phyloP scores from a whole-genome alignment of 2,113 vertebrate genomes.

The Catagonus wagneri region DNA sequence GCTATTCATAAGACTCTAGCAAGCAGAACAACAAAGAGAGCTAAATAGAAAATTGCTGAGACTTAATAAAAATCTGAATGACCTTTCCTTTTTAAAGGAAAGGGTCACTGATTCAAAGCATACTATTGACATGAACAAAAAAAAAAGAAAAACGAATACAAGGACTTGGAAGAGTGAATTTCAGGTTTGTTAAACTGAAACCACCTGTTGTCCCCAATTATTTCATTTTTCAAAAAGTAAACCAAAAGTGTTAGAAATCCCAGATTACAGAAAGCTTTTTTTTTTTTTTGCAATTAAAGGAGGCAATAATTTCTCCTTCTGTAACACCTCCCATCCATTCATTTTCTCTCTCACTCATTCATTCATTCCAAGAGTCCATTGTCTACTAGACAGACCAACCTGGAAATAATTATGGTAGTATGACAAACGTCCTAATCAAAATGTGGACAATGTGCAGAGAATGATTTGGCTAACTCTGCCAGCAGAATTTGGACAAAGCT shows the following conservation, averaged over 20 bases:
- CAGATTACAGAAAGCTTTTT: neutral
- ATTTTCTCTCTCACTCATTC: neutral
- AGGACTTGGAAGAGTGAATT: constrained; percentile 74
- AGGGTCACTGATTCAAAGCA: constrained; percentile 80
- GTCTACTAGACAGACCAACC: neutral
- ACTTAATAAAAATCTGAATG: constrained; percentile 84
- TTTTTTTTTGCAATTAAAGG: constrained; percentile 56
- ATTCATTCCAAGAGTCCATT: neutral
- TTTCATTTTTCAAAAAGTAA: constrained; percentile 67
- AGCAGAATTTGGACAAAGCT: constrained; percentile 14
- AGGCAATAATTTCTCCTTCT: constrained; percentile 48
- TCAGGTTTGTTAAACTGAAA: constrained; percentile 60
- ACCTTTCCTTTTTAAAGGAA: constrained; percentile 82
- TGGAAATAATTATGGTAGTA: constrained; percentile 62
- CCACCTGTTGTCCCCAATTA: constrained; percentile 61
- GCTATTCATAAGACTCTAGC: constrained; percentile 63
- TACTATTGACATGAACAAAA: constrained; percentile 69
- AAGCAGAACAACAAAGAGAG: constrained; percentile 71
- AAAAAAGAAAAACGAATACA: constrained; percentile 72
- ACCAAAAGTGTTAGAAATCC: neutral
- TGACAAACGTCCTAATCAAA: constrained; percentile 61
- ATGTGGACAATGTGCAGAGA: neutral
- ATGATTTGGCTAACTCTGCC: constrained; percentile 26
- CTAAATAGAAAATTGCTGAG: constrained; percentile 69
- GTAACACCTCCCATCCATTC: neutral